Conservation (phyloP, 2,797 vertebrate genomes). For the Cirrhinus molitorella region DNA sequence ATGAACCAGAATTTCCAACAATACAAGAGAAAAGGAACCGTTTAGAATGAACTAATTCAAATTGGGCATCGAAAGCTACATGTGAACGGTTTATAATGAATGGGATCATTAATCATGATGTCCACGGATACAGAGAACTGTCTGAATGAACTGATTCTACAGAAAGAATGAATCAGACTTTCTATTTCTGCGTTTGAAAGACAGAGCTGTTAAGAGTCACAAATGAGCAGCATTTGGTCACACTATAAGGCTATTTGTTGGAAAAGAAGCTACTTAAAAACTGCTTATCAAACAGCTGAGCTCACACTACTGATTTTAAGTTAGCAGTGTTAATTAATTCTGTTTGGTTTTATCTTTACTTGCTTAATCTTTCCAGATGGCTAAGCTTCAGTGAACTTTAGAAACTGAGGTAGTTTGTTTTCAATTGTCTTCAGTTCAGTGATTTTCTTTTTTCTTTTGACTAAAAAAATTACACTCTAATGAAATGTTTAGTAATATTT, state of each 20-base stretch:
- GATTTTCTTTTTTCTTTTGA: neutral
- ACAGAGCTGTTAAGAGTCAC: neutral
- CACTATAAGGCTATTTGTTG: neutral
- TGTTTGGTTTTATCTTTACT: neutral
- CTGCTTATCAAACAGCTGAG: neutral
- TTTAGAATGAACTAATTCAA: neutral
- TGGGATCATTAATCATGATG: neutral
- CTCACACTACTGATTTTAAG: neutral
- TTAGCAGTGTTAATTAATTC: neutral
- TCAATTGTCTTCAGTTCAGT: neutral
- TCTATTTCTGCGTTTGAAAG: neutral
- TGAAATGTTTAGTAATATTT: no score
- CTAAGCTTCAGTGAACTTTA: neutral
- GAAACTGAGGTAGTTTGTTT: neutral
- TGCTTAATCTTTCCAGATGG: neutral
- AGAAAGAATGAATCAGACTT: neutral
- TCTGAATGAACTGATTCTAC: neutral
- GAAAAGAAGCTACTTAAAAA: neutral
- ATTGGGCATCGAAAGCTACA: neutral
- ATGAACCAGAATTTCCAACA: no score
- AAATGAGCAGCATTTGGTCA: neutral
- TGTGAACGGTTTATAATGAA: neutral
- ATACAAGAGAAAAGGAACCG: neutral
- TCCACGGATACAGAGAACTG: neutral
- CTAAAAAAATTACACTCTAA: neutral